Base-by-base conservation (phyloP, 2,113 vertebrate genomes). In the Alethe diademata region DNA sequence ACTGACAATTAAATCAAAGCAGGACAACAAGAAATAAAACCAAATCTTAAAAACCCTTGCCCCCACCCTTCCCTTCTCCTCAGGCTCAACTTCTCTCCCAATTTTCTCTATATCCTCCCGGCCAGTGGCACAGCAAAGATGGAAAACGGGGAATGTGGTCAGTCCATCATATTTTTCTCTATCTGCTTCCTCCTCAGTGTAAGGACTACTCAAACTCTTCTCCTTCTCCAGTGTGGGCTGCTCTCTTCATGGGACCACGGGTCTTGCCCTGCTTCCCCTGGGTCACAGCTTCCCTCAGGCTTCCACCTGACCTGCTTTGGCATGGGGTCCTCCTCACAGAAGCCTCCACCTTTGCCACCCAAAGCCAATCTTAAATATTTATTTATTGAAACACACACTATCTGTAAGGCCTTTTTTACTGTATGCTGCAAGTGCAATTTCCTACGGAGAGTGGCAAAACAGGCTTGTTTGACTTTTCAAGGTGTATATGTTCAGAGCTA, bases 281-380 rank as follows among this genome's bases (percentile, higher is more conserved):
- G 6, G 16, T 45, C 57, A 15, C 28, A n/a, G 24, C 8, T 11
- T 29, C 19, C 64, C 35, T 25, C 0, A 0, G 23, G 19, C 36
- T 17, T 16, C 19, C 36, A 14, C 12, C 26, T 15, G 14, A 42
- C 20, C 71, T 62, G 12, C 33, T 64, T 19, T 62, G 56, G 26
- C 26, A 8, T 5, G 11, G 29, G 8, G 2, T 23, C 12, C 35
- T 69, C 25, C 11, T 43, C 56, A 57, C 35, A 57, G 42, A 50
- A 33, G 6, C 16, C 26, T n/a, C 6, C 12, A 19, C 2, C 47
- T 24, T 70, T 71, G 23, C 19, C 48, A 33, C 2, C 0, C 35
- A 90, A 69, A 54, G 9, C 5, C 31, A 42, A 8, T 28, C 14
- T 48, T 66, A 87, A 93, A 90, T 18, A n/a, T 90, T 86, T 80